A percentile compares a stretch with the other conserved stretches of the same genome.
These are phyloP conservation scores for Salvelinus sp. DNA, from an alignment of 2,113 vertebrate genomes.

Conservation along the genomic window DNA sequence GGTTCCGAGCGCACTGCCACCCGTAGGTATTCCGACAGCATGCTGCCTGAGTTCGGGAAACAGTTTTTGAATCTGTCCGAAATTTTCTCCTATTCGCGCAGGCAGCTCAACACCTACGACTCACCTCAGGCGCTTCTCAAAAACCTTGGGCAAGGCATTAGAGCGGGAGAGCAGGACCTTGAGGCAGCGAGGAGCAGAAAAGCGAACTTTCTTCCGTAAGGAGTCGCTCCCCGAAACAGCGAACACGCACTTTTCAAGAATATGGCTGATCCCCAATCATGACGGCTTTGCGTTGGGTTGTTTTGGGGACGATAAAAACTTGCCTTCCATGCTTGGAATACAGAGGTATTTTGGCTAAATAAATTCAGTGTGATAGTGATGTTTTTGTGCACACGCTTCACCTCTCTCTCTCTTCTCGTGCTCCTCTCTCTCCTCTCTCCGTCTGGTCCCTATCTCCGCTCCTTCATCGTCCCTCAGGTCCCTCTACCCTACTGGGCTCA, in stretches of 20 bases:
- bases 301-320: slow-evolving; percentile 60
- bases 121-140: slow-evolving; percentile 47
- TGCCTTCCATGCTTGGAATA: slow-evolving; percentile 74
- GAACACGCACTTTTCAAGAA: slow-evolving; percentile 58
- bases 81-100: slow-evolving; percentile 26
- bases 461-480: slow-evolving; percentile 23
- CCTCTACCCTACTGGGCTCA: slow-evolving; percentile 57
- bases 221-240: slow-evolving; percentile 51
- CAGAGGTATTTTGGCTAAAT: slow-evolving; percentile 84
- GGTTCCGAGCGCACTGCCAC: slow-evolving; percentile 42
- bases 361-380: slow-evolving; percentile 85
- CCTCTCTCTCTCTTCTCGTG: slow-evolving; percentile 42
- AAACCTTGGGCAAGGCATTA: slow-evolving; percentile 53
- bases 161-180: slow-evolving; percentile 38
- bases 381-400: slow-evolving; percentile 62
- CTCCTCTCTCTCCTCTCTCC: slow-evolving; percentile 23
- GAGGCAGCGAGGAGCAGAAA: slow-evolving; percentile 13
- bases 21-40: slow-evolving; percentile 49
- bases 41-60: slow-evolving; percentile 41
- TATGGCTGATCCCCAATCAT: slow-evolving; percentile 71
- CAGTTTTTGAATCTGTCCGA: slow-evolving; percentile 34
- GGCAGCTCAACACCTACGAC: slow-evolving; percentile 12
- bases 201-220: slow-evolving; percentile 47
- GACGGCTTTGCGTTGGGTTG: slow-evolving; percentile 68
- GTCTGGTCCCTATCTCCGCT: slow-evolving; percentile 22